Base-by-base conservation (phyloP, 2,797 vertebrate species). In the Sitta carolinensis region DNA sequence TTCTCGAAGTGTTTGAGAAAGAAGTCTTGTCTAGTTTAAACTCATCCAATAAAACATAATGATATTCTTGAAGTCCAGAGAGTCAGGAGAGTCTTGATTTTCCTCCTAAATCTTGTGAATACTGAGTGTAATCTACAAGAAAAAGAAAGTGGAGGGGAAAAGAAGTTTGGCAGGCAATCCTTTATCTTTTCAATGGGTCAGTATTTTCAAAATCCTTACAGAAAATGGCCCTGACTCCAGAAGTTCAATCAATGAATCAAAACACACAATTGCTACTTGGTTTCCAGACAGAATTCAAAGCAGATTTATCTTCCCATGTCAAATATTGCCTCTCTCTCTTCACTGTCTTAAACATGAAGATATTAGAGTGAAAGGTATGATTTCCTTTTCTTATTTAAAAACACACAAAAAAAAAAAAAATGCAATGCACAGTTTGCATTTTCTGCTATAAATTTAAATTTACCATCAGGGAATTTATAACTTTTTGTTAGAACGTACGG, bases 21-120 rank as follows among this genome's bases (percentile, higher is more conserved):
- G 55, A 81, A 82, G 45, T 25, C 48, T 73, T 50, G 54, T 36
- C 32, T 91, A 93, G n/a, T 83, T 92, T 86, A 77, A 90, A 64
- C 77, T 94, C 81, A 97, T 95, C 89, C 92, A 81, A 73, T 47
- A 63, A 21, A 79, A 69, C 52, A 52, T 19, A 68, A 66, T 8
- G 19, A 75, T 9, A 73, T 69, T 57, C 51, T 88, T 74, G 70
- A 84, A 88, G 93, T 81, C 20, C n/a, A 64, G 47, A 69, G 61
- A 90, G 45, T 54, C 27, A 43, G 43, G 20, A 93, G 62, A 80
- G 68, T 83, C 79, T 78, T 89, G 59, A 29, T 80, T 55, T 80
- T 77, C 32, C 69, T 93, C 90, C 84, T 58, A 43, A 76, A 36
- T 36, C 36, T 75, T 84, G 72, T 70, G 57, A 81, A 73, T 45